Percentiles rank a stretch among this genome's conserved stretches.
Conservation (phyloP, 2,888 invertebrate species). For the Amaurobius ferox region DNA sequence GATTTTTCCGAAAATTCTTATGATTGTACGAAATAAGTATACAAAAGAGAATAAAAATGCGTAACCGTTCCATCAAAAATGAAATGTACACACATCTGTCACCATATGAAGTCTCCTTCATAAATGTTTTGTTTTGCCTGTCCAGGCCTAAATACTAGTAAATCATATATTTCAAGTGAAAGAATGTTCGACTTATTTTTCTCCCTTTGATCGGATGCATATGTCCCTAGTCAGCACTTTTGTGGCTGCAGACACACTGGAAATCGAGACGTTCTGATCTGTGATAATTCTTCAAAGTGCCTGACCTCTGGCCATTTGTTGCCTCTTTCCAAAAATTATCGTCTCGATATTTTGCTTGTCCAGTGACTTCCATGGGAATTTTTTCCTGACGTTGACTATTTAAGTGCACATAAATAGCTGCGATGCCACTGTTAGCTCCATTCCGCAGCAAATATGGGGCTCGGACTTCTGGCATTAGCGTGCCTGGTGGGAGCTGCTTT, state of each 20-base stretch:
- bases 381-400: conserved; percentile 50
- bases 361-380: conserved; percentile 9
- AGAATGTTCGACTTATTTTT: too few species aligned
- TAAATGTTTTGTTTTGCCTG: too few species aligned
- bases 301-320: conserved; percentile 26
- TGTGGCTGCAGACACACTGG: not conserved
- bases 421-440: not conserved
- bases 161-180: too few species aligned
- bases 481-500: conserved; percentile 71
- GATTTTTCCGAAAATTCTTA: too few species aligned
- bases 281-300: conserved; percentile 23
- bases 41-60: too few species aligned
- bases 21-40: too few species aligned
- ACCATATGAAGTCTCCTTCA: too few species aligned
- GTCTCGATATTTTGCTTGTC: conserved; percentile 31
- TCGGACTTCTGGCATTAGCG: conserved; percentile 53
- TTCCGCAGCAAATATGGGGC: conserved; percentile 61
- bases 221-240: not conserved
- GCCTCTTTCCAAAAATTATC: conserved; percentile 42
- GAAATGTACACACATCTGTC: too few species aligned
- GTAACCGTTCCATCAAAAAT: too few species aligned
- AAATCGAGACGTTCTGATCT: conserved; percentile 42
- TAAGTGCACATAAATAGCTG: conserved; percentile 31
- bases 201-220: too few species aligned
- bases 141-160: too few species aligned